phyloP scores from a whole-genome alignment of 2,888 invertebrate species.

The Bhutanitis thaidina region DNA sequence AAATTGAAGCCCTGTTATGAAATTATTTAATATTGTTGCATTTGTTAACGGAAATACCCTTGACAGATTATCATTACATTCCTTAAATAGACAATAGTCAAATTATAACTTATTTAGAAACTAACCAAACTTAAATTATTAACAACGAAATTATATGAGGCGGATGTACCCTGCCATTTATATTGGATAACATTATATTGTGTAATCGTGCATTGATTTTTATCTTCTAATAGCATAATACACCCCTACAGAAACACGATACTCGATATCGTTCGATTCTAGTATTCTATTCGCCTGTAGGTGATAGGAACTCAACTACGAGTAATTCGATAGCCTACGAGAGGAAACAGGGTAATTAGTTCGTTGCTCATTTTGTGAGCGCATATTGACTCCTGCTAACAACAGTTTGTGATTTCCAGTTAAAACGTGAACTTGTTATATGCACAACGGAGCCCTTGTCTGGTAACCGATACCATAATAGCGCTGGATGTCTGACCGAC shows the following conservation, averaged over 20 bases:
- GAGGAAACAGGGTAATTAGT: slow-evolving; percentile 19
- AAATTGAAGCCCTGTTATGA: too few relatives aligned
- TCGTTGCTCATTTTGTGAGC: slow-evolving; percentile 7
- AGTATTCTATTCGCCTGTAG: slow-evolving; percentile 8
- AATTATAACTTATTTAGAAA: too few relatives aligned
- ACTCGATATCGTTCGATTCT: background rate
- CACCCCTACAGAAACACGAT: background rate
- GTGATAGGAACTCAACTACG: slow-evolving; percentile 12
- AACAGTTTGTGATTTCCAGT: slow-evolving; percentile 13
- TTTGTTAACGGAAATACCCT: too few relatives aligned
- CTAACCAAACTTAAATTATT: too few relatives aligned
- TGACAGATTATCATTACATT: too few relatives aligned
- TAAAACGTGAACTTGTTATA: slow-evolving; percentile 15
- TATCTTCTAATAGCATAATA: slow-evolving; percentile 22
- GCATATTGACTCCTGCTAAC: slow-evolving; percentile 8
- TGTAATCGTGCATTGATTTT: slow-evolving; percentile 26
- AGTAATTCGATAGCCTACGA: slow-evolving; percentile 17
- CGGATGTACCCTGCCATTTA: too few relatives aligned
- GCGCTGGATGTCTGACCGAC: background rate
- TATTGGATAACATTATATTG: too few relatives aligned
- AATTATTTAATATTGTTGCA: too few relatives aligned
- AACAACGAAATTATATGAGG: too few relatives aligned
- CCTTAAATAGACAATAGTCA: too few relatives aligned
- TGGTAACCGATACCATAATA: slow-evolving; percentile 18
- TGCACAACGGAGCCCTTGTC: slow-evolving; percentile 4